phyloP scores from a whole-genome alignment of 2,113 vertebrate species.

The Pelobates fuscus region DNA sequence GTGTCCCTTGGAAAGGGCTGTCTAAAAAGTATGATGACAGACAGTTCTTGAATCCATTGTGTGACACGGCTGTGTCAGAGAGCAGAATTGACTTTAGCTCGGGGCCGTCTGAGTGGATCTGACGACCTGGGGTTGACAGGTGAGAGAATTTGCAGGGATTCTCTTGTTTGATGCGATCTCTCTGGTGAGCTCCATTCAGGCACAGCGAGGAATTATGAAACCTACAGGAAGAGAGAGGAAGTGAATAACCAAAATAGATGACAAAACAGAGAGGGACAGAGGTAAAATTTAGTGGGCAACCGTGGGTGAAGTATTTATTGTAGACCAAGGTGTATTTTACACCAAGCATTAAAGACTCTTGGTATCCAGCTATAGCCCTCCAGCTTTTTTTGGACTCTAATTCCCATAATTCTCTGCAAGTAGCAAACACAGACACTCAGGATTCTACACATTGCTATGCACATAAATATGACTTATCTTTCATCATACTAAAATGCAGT shows the following conservation, averaged over 20 bases:
- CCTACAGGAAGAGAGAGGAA: constrained; percentile 60
- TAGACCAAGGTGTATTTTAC: no score
- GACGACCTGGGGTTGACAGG: constrained; percentile 59
- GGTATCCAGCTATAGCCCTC: no score
- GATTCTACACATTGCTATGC: no score
- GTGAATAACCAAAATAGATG: background rate
- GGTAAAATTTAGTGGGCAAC: no score
- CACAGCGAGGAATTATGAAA: constrained; percentile 67
- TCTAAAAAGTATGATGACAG: constrained; percentile 82
- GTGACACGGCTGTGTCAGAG: constrained; percentile 64
- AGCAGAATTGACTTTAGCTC: constrained; percentile 54
- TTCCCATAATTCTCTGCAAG: no score
- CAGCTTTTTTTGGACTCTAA: no score
- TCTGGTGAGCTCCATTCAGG: constrained; percentile 64
- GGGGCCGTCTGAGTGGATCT: constrained; percentile 62
- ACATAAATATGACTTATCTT: no score
- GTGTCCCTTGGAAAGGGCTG: constrained; percentile 79
- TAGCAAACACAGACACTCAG: no score
- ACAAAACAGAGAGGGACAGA: no score
- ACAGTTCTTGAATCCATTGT: constrained; percentile 72
- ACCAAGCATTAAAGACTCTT: no score
- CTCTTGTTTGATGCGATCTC: constrained; percentile 90
- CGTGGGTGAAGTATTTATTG: no score
- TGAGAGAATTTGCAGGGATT: constrained; percentile 75
- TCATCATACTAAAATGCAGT: no score